phyloP scores from a whole-genome alignment of 2,797 vertebrate genomes.

The Valencia hispanica region DNA sequence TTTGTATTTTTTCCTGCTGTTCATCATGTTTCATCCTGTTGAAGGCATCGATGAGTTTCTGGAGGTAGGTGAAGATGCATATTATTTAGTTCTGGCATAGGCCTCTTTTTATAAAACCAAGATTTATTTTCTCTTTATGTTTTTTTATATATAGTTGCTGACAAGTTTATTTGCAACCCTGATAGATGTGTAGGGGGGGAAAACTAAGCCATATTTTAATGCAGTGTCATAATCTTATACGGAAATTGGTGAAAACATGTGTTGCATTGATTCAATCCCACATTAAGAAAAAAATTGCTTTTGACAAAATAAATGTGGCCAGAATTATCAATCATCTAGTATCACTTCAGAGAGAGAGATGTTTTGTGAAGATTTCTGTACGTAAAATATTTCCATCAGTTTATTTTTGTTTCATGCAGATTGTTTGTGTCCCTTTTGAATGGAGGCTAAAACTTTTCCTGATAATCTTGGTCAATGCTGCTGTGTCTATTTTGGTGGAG shows the following conservation, averaged over 20 bases:
- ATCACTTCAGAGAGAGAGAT: no score
- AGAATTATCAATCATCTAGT: no score
- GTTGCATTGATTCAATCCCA: no score
- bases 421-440: conserved; percentile 89
- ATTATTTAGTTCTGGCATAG: not conserved
- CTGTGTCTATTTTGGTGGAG: conserved; percentile 87
- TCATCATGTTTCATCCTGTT: conserved; percentile 90
- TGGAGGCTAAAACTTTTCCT: conserved; percentile 88
- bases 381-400: not conserved
- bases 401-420: conserved; percentile 70
- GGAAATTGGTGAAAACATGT: not conserved
- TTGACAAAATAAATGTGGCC: no score
- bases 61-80: conserved; percentile 82
- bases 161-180: not conserved
- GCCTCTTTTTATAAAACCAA: conserved; percentile 4
- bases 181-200: not conserved
- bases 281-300: no score
- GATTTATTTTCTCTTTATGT: not conserved
- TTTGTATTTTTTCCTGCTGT: conserved; percentile 87
- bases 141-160: not conserved
- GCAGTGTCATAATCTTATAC: not conserved
- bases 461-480: conserved; percentile 85
- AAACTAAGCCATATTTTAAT: no score
- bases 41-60: conserved; percentile 82
- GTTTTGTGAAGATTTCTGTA: not conserved